phyloP scores from a whole-genome alignment of 2,797 vertebrate genomes.

The Saxicola maurus region DNA sequence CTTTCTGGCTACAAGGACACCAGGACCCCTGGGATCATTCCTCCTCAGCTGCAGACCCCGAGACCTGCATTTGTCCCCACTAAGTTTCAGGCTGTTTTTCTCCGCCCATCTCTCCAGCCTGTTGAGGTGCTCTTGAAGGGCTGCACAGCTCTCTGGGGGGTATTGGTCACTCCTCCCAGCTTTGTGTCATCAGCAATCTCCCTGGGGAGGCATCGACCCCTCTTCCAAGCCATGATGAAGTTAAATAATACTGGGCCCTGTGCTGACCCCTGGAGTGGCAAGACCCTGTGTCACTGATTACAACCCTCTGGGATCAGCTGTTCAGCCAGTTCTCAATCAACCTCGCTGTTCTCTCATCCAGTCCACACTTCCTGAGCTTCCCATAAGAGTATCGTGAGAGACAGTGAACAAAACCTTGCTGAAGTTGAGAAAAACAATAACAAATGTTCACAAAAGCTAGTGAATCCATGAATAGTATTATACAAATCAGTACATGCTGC shows the following conservation, averaged over 20 bases:
- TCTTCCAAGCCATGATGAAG: background rate
- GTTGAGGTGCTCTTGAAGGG: background rate
- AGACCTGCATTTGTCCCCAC: background rate
- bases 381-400: accelerated
- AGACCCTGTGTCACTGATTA: too few relatives aligned
- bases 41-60: background rate
- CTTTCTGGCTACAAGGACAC: background rate
- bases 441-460: background rate
- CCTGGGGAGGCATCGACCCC: accelerated
- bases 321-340: background rate
- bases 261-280: background rate
- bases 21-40: background rate
- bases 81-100: background rate
- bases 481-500: background rate
- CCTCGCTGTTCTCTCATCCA: background rate
- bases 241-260: background rate
- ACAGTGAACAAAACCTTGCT: background rate
- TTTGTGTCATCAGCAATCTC: accelerated
- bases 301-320: background rate
- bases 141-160: background rate
- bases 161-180: background rate
- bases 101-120: background rate
- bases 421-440: background rate
- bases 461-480: background rate
- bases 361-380: background rate